Base-by-base conservation (phyloP, 2,888 invertebrate genomes). In the Eulithis testata region DNA sequence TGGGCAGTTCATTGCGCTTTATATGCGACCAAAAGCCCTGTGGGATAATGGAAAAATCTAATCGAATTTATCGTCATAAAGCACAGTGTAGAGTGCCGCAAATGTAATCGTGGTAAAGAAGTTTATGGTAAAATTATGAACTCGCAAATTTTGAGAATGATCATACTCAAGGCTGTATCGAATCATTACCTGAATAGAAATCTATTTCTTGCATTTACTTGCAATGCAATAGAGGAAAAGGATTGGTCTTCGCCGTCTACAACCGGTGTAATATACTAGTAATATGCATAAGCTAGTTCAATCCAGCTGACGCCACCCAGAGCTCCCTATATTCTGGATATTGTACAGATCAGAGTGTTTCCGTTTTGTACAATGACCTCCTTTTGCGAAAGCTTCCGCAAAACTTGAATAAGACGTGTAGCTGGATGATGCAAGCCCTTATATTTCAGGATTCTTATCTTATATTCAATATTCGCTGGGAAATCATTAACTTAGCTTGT, bases 401-500 rank as follows among this genome's bases (percentile, higher is more conserved):
- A 60, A 63, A 66, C 61, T 59, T 60, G 62, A 56, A 64, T 65
- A 62, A 65, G 66, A 75, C 72, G 74, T 77, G 67, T 77, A 78
- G 80, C 77, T 72, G 77, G 65, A 80, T 83, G 83, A n/a, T n/a
- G n/a, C n/a, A n/a, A n/a, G n/a, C n/a, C n/a, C n/a, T n/a, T n/a
- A n/a, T n/a, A n/a, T n/a, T 80, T 72, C 75, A 78, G 65, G 21
- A 58, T 65, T 21, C 1, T 21, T 21, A 21, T 21, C 21, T 21
- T 21, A 21, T 21, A 60, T 58, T 63, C 36, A 40, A 36, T 71
- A 55, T 69, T 63, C 66, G 60, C 64, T 70, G 73, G 70, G 64
- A 66, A 68, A 69, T 53, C 49, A 59, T 51, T 52, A 54, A 51
- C 62, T 63, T 57, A 3, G 37, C 2, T 21, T 21, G 21, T 21